These are phyloP conservation scores for Bugula neritina DNA, from an alignment of 2,888 invertebrate genomes.

Conservation along the genomic window DNA sequence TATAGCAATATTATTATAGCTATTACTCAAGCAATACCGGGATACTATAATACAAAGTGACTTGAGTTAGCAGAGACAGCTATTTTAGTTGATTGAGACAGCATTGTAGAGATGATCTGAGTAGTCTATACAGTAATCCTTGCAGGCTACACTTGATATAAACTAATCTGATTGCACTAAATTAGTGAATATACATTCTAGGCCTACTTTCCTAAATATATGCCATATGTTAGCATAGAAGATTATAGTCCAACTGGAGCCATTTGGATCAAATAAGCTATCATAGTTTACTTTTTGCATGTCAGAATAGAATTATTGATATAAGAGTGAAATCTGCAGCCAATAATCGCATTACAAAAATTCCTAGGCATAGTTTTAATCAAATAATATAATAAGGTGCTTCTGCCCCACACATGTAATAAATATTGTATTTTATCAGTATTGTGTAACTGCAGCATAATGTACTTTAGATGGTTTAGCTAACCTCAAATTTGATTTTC, in stretches of 20 bases:
- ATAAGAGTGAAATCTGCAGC: slow-evolving; percentile 2
- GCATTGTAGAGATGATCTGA: neutral
- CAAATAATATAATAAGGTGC: neutral
- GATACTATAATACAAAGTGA: no score
- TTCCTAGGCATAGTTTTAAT: neutral
- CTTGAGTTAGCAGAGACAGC: no score
- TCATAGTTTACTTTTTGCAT: slow-evolving; percentile 16
- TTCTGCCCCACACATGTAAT: no score
- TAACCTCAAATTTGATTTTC: no score
- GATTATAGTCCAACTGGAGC: slow-evolving; percentile 21
- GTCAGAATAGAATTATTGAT: slow-evolving; percentile 24
- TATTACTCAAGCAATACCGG: no score
- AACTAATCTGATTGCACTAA: slow-evolving; percentile 22
- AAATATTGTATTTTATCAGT: no score
- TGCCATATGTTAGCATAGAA: slow-evolving; percentile 18
- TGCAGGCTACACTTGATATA: neutral
- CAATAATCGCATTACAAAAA: slow-evolving; percentile 18
- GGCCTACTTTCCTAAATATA: neutral
- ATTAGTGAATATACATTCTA: neutral
- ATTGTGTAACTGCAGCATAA: no score
- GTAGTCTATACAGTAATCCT: neutral
- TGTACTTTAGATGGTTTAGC: no score
- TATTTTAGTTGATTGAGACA: no score
- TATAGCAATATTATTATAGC: no score
- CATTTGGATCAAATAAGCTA: slow-evolving; percentile 12